Evolutionary conservation across 1,140 invertebrate species (phyloP).

Genomic region (Bombyx mandarina): DNA sequence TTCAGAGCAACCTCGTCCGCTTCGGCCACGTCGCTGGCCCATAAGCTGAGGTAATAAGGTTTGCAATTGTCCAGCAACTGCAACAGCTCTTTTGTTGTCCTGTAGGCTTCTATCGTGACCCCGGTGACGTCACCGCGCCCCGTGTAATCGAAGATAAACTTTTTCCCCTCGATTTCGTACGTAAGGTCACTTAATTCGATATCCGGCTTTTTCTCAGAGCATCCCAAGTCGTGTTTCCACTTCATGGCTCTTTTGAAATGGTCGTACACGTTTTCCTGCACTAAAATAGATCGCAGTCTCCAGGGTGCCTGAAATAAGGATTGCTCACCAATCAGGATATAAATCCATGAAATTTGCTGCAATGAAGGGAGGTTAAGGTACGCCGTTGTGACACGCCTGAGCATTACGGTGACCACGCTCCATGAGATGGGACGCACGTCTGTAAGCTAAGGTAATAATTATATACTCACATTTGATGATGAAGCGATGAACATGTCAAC

Average conservation of each 20-base stretch:
- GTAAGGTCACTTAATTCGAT: background rate
- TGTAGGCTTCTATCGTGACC: conserved; percentile 23
- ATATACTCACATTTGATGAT: conserved; percentile 1
- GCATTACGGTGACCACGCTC: background rate
- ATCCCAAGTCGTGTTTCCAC: conserved; percentile 18
- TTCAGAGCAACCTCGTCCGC: conserved; percentile 24
- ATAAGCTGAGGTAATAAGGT: conserved; percentile 22
- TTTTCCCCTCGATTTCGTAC: conserved; percentile 16
- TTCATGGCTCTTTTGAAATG: conserved; percentile 21
- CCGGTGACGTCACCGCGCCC: background rate
- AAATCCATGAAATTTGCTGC: background rate
- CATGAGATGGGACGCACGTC: background rate
- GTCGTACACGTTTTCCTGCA: conserved; percentile 27
- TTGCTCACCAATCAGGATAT: background rate
- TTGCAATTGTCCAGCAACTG: conserved; percentile 10
- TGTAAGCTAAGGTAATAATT: background rate
- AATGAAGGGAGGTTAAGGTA: background rate
- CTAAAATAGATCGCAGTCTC: conserved; percentile 22
- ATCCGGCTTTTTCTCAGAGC: background rate
- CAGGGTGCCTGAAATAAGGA: conserved; percentile 25
- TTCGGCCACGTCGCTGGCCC: conserved; percentile 24
- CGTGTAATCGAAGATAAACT: conserved; percentile 24
- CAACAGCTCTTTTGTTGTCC: conserved; percentile 34
- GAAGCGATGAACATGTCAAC: conserved; percentile 22
- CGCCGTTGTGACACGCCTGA: background rate